phyloP scores from a whole-genome alignment of 2,888 invertebrate species.

The Fragum sueziense region DNA sequence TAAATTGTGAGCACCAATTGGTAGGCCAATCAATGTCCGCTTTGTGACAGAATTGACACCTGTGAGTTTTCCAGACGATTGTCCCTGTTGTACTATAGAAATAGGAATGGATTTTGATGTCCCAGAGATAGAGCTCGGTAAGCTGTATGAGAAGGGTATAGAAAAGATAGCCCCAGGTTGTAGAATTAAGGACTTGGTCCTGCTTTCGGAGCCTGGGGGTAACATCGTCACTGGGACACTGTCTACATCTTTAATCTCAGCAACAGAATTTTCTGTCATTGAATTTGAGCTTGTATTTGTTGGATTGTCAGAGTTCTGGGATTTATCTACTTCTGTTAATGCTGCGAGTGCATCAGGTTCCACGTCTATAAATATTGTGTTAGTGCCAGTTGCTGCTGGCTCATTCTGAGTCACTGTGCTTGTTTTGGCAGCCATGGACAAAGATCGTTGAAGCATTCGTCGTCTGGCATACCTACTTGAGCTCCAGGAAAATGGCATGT shows the following conservation, averaged over 20 bases:
- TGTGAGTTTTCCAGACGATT: neutral
- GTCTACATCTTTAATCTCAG: neutral
- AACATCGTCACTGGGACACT: neutral
- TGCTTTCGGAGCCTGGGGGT: constrained; percentile 25
- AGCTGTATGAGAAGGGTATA: constrained; percentile 68
- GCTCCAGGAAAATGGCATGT: constrained; percentile 61
- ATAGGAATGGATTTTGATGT: constrained; percentile 9
- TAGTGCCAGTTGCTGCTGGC: neutral
- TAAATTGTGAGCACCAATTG: neutral
- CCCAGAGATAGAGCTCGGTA: constrained; percentile 31
- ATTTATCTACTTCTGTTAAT: constrained; percentile 4
- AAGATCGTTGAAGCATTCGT: constrained; percentile 41
- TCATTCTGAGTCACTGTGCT: neutral
- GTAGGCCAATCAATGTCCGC: neutral
- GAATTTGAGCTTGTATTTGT: neutral
- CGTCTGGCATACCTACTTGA: constrained; percentile 56
- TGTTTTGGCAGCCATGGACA: constrained; percentile 27
- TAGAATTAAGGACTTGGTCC: constrained; percentile 63
- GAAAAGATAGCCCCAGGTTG: constrained; percentile 69
- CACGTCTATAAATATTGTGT: constrained; percentile 71
- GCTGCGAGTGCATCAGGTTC: constrained; percentile 58
- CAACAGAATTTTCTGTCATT: neutral
- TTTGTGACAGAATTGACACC: neutral
- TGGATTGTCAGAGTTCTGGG: neutral
- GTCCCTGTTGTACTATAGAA: constrained; percentile 11